Conservation (phyloP, 2,113 vertebrate species). For the Dryoscopus gambensis region DNA sequence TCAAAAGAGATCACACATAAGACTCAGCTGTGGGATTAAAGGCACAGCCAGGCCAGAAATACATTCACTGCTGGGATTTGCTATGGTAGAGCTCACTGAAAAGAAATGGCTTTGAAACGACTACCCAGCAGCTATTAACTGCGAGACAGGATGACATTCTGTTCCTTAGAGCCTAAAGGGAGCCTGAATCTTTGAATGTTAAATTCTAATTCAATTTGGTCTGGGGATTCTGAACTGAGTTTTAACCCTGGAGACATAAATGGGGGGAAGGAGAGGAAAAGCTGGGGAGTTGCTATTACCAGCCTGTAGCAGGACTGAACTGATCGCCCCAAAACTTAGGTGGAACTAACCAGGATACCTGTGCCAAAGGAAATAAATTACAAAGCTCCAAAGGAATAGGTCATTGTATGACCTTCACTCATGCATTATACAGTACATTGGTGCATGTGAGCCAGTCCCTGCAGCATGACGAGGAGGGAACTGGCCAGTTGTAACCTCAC, state of each 20-base stretch:
- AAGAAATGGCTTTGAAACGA: conserved; percentile 65
- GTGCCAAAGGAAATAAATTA: conserved; percentile 9
- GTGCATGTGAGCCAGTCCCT: neutral
- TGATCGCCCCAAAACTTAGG: neutral
- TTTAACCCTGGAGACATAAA: conserved; percentile 35
- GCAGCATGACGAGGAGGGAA: neutral
- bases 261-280: neutral
- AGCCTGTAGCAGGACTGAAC: neutral
- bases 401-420: neutral
- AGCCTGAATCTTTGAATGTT: conserved; percentile 52
- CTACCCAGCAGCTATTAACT: conserved; percentile 59
- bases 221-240: conserved; percentile 35
- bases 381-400: neutral
- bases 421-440: neutral
- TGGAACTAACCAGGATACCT: neutral
- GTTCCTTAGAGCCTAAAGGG: conserved; percentile 44
- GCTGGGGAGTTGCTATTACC: neutral
- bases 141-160: conserved; percentile 44
- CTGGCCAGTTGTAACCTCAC: neutral
- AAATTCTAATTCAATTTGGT: conserved; percentile 55
- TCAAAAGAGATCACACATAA: conserved; percentile 49
- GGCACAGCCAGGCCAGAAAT: conserved; percentile 40
- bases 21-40: conserved; percentile 48
- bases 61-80: conserved; percentile 60
- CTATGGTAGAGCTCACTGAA: conserved; percentile 48